These are phyloP conservation scores for Paracanthobrama guichenoti DNA, from an alignment of 2,113 vertebrate species.

Conservation along the genomic window DNA sequence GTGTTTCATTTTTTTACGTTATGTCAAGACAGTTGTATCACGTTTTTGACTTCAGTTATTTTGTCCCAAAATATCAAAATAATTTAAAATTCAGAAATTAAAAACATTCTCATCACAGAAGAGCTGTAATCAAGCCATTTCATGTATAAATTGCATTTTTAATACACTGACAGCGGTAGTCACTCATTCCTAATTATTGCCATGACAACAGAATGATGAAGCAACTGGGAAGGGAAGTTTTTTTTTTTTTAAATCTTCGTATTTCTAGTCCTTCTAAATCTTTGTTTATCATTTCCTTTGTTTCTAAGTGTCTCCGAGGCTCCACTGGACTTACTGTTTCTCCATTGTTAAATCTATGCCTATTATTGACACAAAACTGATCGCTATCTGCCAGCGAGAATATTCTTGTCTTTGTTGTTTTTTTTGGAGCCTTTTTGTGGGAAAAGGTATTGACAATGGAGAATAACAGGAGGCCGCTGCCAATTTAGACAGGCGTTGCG, in stretches of 20 bases:
- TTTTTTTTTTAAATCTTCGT: not conserved
- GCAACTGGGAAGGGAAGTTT: not conserved
- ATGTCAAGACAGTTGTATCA: not conserved
- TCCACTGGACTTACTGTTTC: not conserved
- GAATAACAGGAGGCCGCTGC: constrained; percentile 23
- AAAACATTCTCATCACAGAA: not conserved
- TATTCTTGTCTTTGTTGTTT: constrained; percentile 31
- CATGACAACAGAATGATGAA: constrained; percentile 53
- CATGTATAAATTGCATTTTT: not conserved
- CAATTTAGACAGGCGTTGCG: constrained; percentile 36
- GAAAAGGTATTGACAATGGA: constrained; percentile 15
- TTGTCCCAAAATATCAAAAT: not conserved
- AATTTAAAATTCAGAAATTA: not conserved
- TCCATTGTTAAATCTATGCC: not conserved
- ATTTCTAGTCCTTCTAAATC: not conserved
- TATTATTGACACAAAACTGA: constrained; percentile 19
- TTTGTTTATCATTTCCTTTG: not conserved
- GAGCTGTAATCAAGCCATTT: not conserved
- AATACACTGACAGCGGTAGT: not conserved
- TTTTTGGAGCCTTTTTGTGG: constrained; percentile 19
- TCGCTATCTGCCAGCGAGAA: constrained; percentile 26
- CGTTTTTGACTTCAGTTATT: not conserved
- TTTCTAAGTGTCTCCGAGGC: not conserved
- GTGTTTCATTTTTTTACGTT: too few species aligned
- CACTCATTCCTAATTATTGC: constrained; percentile 32